These are phyloP conservation scores for Paedocypris sp. DNA, from an alignment of 2,113 vertebrate genomes.

Conservation along the genomic window DNA sequence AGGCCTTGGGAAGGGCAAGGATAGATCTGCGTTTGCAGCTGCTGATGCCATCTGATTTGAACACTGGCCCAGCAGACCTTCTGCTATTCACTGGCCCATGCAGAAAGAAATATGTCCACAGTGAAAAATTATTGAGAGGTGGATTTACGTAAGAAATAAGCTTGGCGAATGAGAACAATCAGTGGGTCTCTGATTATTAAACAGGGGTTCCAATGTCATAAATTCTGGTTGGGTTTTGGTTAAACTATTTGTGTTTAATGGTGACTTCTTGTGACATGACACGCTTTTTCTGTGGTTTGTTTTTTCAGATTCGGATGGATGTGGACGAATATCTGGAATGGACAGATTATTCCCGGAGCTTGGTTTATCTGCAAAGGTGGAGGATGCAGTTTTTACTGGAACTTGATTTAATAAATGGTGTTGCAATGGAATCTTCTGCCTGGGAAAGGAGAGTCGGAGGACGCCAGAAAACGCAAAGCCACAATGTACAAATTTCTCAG, in stretches of 20 bases:
- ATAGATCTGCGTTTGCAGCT: slow-evolving; percentile 40
- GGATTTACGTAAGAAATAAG: no score
- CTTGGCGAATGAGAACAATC: no score
- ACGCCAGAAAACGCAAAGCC: slow-evolving; percentile 31
- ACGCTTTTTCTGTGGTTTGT: slow-evolving; percentile 10
- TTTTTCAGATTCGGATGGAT: slow-evolving; percentile 57
- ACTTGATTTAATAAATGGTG: slow-evolving; percentile 17
- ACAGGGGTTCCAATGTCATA: no score
- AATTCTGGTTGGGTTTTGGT: no score
- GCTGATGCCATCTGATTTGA: slow-evolving; percentile 43
- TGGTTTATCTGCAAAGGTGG: slow-evolving; percentile 14
- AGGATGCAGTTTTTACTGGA: slow-evolving; percentile 31
- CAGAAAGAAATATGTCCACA: slow-evolving; percentile 18
- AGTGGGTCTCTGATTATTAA: no score
- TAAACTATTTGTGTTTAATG: no score
- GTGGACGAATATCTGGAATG: slow-evolving; percentile 31
- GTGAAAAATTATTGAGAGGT: neutral
- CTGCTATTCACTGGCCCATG: slow-evolving; percentile 25
- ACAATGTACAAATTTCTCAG: slow-evolving; percentile 39
- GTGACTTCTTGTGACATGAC: neutral
- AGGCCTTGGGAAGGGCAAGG: slow-evolving; percentile 41
- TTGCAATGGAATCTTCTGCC: slow-evolving; percentile 43
- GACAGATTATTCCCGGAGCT: slow-evolving; percentile 24
- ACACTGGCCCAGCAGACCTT: slow-evolving; percentile 30
- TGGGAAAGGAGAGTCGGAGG: slow-evolving; percentile 36